Base-by-base conservation (phyloP, 2,797 vertebrate species). In the Alouatta caraya region DNA sequence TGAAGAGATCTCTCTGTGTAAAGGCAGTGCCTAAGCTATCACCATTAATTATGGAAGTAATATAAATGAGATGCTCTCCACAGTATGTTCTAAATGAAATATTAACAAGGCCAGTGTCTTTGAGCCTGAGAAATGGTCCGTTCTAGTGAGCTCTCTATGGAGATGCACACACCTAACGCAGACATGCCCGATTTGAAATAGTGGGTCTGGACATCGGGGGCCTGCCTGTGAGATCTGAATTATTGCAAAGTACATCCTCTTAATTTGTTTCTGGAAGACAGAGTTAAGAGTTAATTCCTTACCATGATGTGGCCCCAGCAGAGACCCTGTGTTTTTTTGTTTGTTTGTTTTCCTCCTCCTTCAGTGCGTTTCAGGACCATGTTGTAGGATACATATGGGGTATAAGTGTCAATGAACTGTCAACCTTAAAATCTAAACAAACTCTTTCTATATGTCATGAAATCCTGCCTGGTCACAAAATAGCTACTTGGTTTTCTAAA, bases 1-100 rank as follows among this genome's bases (percentile, higher is more conserved):
- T 99, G 99, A 98, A 98, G 98, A 97, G 98, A 98, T 98, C 98
- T 99, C 98, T 99, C 98, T 98, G 98, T 99, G 98, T 98, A 98
- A 98, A 99, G 99, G 99, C 98, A 99, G 98, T 96, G 98, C 98
- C 98, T 98, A 98, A 98, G 98, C 99, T 98, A 99, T 99, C 99
- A 98, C 98, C 99, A 99, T 99, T 99, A 99, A 99, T 99, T 99
- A 99, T 98, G 98, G 98, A 99, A 98, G 99, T 99, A 98, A 99
- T 99, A 99, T 98, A 99, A 99, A 99, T 98, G 99, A 99, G 99
- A 98, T 98, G 98, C 99, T 99, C 98, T 98, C 99, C 98, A 98
- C 98, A 98, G 98, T 98, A 98, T 98, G 98, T 98, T 98, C 98
- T 98, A 99, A 98, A 99, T 99, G 99, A 98, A 99, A 98, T 99